phyloP scores from a whole-genome alignment of 2,888 invertebrate genomes.

The Pilophorus perplexus region DNA sequence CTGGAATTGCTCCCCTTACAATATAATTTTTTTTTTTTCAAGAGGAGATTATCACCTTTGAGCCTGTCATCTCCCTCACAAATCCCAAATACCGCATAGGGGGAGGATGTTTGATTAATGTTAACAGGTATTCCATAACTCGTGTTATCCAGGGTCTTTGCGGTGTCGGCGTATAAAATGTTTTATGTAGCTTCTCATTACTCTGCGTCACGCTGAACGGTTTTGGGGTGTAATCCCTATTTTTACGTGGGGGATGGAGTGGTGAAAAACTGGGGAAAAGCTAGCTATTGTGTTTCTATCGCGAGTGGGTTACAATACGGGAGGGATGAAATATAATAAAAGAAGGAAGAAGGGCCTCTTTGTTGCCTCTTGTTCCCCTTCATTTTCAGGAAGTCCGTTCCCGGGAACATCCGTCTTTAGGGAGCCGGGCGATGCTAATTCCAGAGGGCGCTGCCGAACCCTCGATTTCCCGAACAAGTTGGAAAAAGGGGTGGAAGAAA shows the following conservation, averaged over 20 bases:
- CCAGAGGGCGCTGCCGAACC: neutral
- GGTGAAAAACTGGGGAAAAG: neutral
- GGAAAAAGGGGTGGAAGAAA: no score
- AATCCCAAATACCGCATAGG: conserved; percentile 4
- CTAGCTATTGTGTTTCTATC: conserved; percentile 26
- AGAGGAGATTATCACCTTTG: conserved; percentile 20
- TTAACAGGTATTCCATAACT: conserved; percentile 29
- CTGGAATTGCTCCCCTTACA: conserved; percentile 16
- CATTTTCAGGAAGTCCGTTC: conserved; percentile 11
- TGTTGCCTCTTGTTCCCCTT: conserved; percentile 11
- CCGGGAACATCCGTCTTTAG: conserved; percentile 15
- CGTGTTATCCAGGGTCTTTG: conserved; percentile 18
- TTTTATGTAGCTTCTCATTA: conserved; percentile 20
- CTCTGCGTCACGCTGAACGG: conserved; percentile 10
- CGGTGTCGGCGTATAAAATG: conserved; percentile 13
- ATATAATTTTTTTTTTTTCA: conserved; percentile 1
- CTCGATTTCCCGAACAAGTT: no score
- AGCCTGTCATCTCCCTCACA: neutral
- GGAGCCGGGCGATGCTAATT: no score
- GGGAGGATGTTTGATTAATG: conserved; percentile 27
- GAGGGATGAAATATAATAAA: conserved; percentile 35
- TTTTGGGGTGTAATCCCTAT: neutral
- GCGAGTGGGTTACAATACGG: conserved; percentile 21
- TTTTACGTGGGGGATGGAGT: neutral
- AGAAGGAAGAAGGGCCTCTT: conserved; percentile 17